These are phyloP conservation scores for Maconellicoccus hirsutus DNA, from an alignment of 1,140 invertebrate species.

Conservation along the genomic window DNA sequence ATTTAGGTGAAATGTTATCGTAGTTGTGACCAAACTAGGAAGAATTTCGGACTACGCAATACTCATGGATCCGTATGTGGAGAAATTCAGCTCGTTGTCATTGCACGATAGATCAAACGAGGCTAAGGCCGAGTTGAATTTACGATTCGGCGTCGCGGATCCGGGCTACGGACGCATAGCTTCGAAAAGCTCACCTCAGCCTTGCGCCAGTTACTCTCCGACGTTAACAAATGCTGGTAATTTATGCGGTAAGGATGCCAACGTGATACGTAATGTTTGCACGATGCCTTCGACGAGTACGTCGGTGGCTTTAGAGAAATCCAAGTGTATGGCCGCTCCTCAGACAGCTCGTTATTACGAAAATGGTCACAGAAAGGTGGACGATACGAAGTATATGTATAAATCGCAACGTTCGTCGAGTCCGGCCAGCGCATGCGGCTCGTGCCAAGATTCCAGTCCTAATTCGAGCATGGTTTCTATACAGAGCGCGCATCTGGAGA, in stretches of 20 bases:
- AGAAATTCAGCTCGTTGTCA: background rate
- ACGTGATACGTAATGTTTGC: background rate
- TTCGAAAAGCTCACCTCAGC: background rate
- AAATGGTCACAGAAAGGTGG: background rate
- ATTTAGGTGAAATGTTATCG: too few species aligned
- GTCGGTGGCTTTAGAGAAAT: background rate
- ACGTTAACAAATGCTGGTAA: background rate
- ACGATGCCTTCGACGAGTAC: background rate
- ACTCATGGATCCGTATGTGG: constrained; percentile 15
- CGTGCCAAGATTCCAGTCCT: constrained; percentile 50
- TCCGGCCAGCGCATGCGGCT: constrained; percentile 38
- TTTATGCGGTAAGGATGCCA: background rate
- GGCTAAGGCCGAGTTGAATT: background rate
- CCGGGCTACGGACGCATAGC: background rate
- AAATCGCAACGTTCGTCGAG: background rate
- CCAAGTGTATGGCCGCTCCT: background rate
- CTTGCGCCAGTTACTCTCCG: background rate
- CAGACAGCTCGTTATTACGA: background rate
- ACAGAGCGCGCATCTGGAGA: constrained; percentile 33
- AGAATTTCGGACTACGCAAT: background rate
- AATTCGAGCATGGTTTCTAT: constrained; percentile 38
- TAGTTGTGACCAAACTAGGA: too few species aligned
- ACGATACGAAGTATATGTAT: background rate
- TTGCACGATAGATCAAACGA: background rate
- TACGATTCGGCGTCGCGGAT: background rate